These are phyloP conservation scores for Ceryle rudis DNA, from an alignment of 2,797 vertebrate genomes.

Conservation along the genomic window DNA sequence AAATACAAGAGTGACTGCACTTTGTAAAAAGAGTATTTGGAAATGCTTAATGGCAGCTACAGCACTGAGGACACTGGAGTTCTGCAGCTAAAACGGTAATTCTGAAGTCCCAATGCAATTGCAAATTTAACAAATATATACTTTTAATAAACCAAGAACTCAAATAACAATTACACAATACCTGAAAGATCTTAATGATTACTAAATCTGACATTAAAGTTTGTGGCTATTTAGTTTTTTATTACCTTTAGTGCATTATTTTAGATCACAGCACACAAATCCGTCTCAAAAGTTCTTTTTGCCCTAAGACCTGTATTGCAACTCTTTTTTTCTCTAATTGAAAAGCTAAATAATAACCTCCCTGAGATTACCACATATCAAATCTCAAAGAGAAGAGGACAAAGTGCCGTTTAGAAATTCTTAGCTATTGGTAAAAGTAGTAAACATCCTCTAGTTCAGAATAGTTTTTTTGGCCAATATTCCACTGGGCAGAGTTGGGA, in stretches of 20 bases:
- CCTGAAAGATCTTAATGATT: neutral
- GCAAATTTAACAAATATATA: neutral
- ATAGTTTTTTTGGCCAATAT: neutral
- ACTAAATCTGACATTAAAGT: neutral
- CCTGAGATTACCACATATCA: neutral
- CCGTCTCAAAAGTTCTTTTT: neutral
- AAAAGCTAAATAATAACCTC: neutral
- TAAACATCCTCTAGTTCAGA: neutral
- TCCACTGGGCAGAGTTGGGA: neutral
- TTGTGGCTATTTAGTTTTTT: conserved; percentile 3
- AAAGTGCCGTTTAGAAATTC: neutral
- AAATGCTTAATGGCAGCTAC: neutral
- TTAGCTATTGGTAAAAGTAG: neutral
- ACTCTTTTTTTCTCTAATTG: neutral
- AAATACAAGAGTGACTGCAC: neutral
- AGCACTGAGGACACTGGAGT: neutral
- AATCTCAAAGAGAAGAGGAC: neutral
- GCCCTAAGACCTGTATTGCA: neutral
- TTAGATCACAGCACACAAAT: conserved; percentile 14
- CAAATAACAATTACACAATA: neutral
- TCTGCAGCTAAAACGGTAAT: neutral
- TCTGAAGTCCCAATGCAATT: neutral
- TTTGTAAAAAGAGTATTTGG: neutral
- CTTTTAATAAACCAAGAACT: neutral
- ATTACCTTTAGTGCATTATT: neutral